A percentile compares a stretch with the other conserved stretches of the same genome.
These are phyloP conservation scores for Leptinotarsa tumamoca DNA, from an alignment of 2,888 invertebrate species.

Conservation along the genomic window DNA sequence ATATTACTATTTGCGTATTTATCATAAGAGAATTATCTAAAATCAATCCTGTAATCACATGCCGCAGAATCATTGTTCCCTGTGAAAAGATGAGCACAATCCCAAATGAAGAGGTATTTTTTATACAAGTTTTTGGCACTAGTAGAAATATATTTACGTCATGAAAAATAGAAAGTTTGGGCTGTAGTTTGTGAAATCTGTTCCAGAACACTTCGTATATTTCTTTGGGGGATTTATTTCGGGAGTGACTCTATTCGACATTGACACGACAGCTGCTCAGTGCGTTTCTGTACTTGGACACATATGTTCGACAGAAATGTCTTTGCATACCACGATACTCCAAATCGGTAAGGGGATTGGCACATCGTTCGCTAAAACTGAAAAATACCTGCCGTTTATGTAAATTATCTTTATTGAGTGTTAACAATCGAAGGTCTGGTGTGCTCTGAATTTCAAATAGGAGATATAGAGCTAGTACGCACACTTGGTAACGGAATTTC, in stretches of 20 bases:
- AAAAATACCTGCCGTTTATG: conserved; percentile 6
- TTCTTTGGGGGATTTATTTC: not conserved
- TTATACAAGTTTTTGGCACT: no score
- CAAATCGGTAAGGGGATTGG: conserved; percentile 21
- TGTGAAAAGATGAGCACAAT: no score
- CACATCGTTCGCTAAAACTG: conserved; percentile 8
- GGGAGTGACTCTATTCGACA: not conserved
- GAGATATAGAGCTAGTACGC: not conserved
- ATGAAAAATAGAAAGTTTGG: no score
- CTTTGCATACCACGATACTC: not conserved
- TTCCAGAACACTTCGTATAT: not conserved
- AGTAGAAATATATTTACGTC: no score
- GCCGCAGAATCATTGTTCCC: no score
- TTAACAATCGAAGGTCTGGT: not conserved
- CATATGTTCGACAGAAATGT: conserved; percentile 3
- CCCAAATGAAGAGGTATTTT: no score
- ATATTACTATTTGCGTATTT: no score
- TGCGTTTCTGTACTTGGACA: not conserved
- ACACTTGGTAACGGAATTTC: not conserved
- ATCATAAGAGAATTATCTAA: no score
- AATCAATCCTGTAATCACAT: no score
- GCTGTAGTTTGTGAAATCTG: not conserved
- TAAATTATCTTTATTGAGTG: conserved; percentile 8
- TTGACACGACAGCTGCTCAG: not conserved
- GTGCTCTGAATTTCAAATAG: conserved; percentile 7